Conservation (phyloP, 2,888 invertebrate species). For the Ectemnius lituratus region DNA sequence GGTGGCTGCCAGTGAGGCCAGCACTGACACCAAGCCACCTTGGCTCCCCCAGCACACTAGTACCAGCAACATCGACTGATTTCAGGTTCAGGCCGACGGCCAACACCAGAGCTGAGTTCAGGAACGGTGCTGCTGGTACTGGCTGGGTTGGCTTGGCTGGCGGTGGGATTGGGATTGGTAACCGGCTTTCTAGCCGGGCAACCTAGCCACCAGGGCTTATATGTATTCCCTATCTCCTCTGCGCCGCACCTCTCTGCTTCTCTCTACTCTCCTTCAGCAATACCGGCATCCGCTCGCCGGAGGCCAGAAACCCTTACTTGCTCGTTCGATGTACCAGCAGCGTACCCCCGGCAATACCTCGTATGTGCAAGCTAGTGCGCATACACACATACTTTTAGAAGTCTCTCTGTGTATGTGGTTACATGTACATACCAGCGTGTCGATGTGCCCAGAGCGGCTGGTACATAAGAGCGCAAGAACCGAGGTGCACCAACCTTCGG, state of each 20-base stretch:
- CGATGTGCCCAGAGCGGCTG: constrained; percentile 32
- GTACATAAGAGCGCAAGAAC: constrained; percentile 59
- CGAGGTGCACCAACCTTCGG: constrained; percentile 69
- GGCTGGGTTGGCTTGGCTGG: constrained; percentile 17
- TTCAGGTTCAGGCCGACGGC: constrained; percentile 69
- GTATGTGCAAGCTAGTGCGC: background rate
- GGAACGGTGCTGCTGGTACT: constrained; percentile 59
- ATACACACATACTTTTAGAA: background rate
- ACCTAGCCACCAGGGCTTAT: constrained; percentile 42
- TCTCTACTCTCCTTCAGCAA: constrained; percentile 50
- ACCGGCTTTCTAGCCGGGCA: constrained; percentile 72
- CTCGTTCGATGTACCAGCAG: constrained; percentile 49
- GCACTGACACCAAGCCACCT: background rate
- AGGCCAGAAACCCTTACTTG: constrained; percentile 68
- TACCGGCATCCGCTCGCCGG: constrained; percentile 65
- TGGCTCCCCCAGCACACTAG: background rate
- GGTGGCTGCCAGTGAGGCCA: background rate
- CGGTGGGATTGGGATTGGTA: constrained; percentile 71
- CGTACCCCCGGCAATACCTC: constrained; percentile 33
- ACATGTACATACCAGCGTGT: constrained; percentile 8
- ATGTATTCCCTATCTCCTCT: constrained; percentile 27
- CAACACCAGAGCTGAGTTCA: constrained; percentile 56
- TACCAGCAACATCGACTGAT: constrained; percentile 53
- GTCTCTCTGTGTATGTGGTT: background rate
- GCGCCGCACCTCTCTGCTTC: constrained; percentile 29